phyloP scores from a whole-genome alignment of 1,140 invertebrate genomes.

The Bombus affinis region DNA sequence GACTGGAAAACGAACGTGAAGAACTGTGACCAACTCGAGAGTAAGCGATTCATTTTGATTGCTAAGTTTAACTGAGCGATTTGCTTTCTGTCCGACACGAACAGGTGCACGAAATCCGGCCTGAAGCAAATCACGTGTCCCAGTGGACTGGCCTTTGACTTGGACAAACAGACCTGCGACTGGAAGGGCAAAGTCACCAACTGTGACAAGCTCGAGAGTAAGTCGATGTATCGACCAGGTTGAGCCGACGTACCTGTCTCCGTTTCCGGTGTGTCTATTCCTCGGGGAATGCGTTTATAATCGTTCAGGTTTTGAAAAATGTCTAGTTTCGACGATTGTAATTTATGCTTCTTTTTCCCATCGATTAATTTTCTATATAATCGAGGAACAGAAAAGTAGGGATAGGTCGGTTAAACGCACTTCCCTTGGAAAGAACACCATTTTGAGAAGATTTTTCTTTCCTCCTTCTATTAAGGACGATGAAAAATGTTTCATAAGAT shows the following conservation, averaged over 20 bases:
- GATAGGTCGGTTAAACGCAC: not conserved
- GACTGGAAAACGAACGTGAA: constrained; percentile 98
- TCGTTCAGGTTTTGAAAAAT: too few species aligned
- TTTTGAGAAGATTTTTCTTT: not conserved
- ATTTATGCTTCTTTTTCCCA: too few species aligned
- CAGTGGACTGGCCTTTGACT: constrained; percentile 96
- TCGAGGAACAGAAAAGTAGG: not conserved
- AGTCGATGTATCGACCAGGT: constrained; percentile 85
- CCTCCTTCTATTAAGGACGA: not conserved
- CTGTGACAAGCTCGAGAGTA: constrained; percentile 98
- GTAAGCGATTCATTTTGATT: constrained; percentile 85
- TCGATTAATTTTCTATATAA: not conserved
- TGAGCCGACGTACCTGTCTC: constrained; percentile 50
- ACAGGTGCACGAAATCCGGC: constrained; percentile 95
- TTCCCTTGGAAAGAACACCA: not conserved
- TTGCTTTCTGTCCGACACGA: constrained; percentile 75
- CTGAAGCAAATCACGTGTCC: constrained; percentile 97
- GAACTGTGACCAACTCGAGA: constrained; percentile 96
- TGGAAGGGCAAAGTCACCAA: constrained; percentile 98
- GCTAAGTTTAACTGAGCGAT: constrained; percentile 72
- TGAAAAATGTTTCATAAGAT: not conserved
- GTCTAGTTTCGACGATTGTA: too few species aligned
- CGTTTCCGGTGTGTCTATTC: constrained; percentile 2
- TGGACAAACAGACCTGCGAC: constrained; percentile 98
- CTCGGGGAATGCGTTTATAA: not conserved